Conservation (phyloP, 2,888 invertebrate genomes). For the Xestia xanthographa region DNA sequence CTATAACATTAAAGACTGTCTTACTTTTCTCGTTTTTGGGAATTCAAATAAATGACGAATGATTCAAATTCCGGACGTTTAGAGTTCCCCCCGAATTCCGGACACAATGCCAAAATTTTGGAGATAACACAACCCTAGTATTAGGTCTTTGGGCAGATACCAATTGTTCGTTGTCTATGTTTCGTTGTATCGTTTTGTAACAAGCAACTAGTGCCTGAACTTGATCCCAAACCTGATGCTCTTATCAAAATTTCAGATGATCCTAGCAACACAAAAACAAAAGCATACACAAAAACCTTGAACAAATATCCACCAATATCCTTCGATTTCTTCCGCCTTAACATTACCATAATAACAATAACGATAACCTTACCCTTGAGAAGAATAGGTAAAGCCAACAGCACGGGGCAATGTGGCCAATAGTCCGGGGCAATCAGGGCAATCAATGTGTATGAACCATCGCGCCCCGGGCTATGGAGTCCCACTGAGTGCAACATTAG, state of each 20-base stretch:
- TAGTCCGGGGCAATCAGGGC: slow-evolving; percentile 37
- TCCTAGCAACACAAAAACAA: slow-evolving; percentile 12
- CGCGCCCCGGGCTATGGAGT: slow-evolving; percentile 66
- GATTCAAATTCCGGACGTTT: too few species aligned
- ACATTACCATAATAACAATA: slow-evolving; percentile 48
- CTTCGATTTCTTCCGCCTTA: slow-evolving; percentile 36
- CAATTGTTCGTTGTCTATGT: not conserved
- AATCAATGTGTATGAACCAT: slow-evolving; percentile 75
- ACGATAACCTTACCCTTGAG: slow-evolving; percentile 66
- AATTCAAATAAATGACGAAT: too few species aligned
- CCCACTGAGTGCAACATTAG: slow-evolving; percentile 67
- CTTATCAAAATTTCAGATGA: not conserved
- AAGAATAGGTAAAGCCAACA: slow-evolving; percentile 40
- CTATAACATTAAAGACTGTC: too few species aligned
- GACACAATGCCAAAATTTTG: too few species aligned
- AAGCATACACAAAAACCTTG: slow-evolving; percentile 22
- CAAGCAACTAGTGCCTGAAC: not conserved
- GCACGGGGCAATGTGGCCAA: slow-evolving; percentile 26
- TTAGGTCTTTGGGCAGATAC: not conserved
- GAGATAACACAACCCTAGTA: not conserved
- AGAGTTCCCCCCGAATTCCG: not conserved
- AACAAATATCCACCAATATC: slow-evolving; percentile 27
- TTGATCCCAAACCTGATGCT: not conserved
- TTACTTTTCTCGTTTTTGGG: too few species aligned
- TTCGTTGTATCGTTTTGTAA: not conserved